These are phyloP conservation scores for Drosophila nigricruria DNA, from an alignment of 2,888 invertebrate genomes.

Conservation along the genomic window DNA sequence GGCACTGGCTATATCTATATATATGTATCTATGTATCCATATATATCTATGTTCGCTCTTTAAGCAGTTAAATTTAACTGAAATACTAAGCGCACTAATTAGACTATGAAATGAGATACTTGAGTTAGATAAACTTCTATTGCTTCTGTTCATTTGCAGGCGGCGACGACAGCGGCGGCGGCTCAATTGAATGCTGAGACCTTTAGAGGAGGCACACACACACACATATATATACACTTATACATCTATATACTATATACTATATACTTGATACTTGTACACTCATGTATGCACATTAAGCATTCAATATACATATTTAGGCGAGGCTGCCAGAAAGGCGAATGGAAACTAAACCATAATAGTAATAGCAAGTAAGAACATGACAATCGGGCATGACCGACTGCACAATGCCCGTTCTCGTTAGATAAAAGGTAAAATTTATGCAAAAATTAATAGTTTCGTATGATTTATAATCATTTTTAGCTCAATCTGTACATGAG, in stretches of 20 bases:
- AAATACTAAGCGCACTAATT: conserved; percentile 21
- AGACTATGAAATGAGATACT: conserved; percentile 12
- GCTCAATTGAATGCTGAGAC: conserved; percentile 50
- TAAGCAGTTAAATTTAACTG: conserved; percentile 9
- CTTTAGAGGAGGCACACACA: conserved; percentile 8
- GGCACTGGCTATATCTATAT: neutral
- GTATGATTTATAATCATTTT: neutral
- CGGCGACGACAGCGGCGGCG: conserved; percentile 6
- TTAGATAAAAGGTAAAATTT: neutral
- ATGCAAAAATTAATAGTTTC: neutral
- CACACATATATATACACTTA: neutral
- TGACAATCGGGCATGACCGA: neutral
- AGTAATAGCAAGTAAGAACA: neutral
- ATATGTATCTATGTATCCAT: neutral
- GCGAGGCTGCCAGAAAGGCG: conserved; percentile 12
- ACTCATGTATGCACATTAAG: neutral
- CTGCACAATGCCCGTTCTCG: neutral
- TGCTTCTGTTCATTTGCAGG: conserved; percentile 10
- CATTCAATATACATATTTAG: neutral
- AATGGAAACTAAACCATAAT: conserved; percentile 16
- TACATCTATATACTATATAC: neutral
- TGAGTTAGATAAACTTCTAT: conserved; percentile 12
- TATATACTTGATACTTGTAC: conserved; percentile 11
- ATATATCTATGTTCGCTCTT: neutral
- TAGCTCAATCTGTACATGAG: no score